Percentiles rank a stretch among this genome's conserved stretches.
phyloP scores from a whole-genome alignment of 2,797 vertebrate species.

The Gallinago solitaria region DNA sequence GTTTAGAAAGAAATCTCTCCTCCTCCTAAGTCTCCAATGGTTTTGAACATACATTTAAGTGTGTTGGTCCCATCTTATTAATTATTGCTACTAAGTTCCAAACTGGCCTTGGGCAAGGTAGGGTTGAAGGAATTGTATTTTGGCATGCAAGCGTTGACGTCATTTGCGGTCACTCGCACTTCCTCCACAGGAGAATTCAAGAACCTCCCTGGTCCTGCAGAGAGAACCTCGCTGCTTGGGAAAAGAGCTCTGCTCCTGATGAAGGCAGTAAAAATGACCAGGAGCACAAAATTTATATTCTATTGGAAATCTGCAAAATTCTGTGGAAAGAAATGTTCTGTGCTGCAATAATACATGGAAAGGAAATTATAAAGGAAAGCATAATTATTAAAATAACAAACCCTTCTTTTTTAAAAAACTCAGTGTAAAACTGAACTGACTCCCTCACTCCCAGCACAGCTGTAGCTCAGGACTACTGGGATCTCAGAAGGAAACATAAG shows the following conservation, averaged over 20 bases:
- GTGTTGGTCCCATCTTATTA: not conserved
- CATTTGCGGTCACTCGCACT: not conserved
- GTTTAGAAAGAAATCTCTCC: not conserved
- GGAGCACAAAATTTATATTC: not conserved
- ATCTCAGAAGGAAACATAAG: conserved; percentile 20
- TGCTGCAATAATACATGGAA: not conserved
- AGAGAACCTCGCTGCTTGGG: not conserved
- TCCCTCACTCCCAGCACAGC: not conserved
- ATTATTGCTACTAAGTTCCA: not conserved
- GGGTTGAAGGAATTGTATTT: not conserved
- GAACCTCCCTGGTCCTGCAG: not conserved
- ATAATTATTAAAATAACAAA: not conserved
- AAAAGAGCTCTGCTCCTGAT: not conserved
- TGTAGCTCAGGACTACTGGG: not conserved
- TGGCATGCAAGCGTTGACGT: not conserved
- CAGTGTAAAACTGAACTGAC: not conserved
- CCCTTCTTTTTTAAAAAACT: not conserved
- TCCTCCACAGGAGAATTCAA: not conserved
- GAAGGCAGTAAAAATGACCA: not conserved
- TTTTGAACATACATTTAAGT: not conserved
- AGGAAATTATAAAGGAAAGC: not conserved
- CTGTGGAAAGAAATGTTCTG: not conserved
- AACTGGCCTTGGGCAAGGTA: not conserved
- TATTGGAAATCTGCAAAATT: not conserved
- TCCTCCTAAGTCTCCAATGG: not conserved